Evolutionary conservation across 2,797 vertebrate genomes (phyloP).

Genomic region (Chelonia mydas): DNA sequence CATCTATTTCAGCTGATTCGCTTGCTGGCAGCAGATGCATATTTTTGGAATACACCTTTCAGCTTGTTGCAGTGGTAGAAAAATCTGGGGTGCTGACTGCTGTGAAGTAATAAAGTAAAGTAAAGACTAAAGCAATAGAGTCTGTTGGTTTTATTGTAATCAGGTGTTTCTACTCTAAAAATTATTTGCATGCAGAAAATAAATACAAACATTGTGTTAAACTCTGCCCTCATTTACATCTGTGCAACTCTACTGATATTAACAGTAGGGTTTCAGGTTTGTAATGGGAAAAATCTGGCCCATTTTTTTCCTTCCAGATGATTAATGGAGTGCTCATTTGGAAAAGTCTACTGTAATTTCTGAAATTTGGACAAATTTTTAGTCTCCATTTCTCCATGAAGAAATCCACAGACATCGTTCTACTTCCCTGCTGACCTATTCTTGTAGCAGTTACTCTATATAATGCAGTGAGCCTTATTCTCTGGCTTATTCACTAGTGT

Average conservation of each 20-base stretch:
- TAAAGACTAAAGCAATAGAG: rapidly evolving
- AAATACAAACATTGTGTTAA: neutral
- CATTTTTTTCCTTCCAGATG: neutral
- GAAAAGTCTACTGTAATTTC: neutral
- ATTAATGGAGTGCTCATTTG: slow-evolving; percentile 11
- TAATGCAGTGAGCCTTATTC: neutral
- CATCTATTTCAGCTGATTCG: neutral
- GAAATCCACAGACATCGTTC: neutral
- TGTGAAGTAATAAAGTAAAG: neutral
- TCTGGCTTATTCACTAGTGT: neutral
- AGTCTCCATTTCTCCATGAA: neutral
- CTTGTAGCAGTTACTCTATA: neutral
- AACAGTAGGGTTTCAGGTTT: slow-evolving; percentile 9
- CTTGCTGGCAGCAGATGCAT: neutral
- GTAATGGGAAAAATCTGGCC: neutral
- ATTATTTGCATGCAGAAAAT: neutral
- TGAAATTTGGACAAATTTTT: neutral
- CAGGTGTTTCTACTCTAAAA: neutral
- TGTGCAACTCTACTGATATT: neutral
- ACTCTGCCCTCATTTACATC: neutral
- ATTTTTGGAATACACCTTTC: neutral
- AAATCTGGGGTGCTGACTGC: neutral
- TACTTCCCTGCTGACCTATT: neutral
- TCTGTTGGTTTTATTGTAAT: neutral
- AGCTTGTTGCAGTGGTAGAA: neutral